A percentile compares a stretch with the other conserved stretches of the same genome.
phyloP scores from a whole-genome alignment of 1,140 invertebrate species.

The Bombus waltoni region DNA sequence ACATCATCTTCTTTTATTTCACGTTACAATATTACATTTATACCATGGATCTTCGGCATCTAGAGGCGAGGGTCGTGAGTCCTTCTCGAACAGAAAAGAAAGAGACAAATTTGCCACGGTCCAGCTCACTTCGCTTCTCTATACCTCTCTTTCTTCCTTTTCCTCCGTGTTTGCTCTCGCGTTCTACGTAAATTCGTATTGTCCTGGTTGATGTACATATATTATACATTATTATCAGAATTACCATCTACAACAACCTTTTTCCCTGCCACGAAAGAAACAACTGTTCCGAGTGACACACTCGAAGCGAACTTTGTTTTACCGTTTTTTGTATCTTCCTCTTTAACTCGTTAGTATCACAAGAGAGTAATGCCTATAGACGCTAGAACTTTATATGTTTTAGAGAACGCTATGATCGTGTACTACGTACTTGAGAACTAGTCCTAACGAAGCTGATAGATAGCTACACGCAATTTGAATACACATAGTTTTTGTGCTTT shows the following conservation, averaged over 20 bases:
- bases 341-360: conserved; percentile 74
- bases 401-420: conserved; percentile 63
- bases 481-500: conserved; percentile 44
- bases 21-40: conserved; percentile 62
- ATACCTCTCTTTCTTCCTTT: neutral
- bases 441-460: conserved; percentile 39
- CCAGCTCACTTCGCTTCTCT: conserved; percentile 20
- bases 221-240: conserved; percentile 16
- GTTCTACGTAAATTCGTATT: conserved; percentile 39
- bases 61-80: conserved; percentile 57
- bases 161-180: conserved; percentile 6
- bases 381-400: conserved; percentile 51
- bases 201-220: conserved; percentile 24
- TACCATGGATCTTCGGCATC: conserved; percentile 51
- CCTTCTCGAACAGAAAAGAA: conserved; percentile 20
- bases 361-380: conserved; percentile 62
- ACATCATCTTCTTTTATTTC: conserved; percentile 63
- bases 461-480: conserved; percentile 6
- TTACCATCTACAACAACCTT: neutral
- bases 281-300: conserved; percentile 34
- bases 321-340: conserved; percentile 45
- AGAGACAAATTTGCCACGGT: conserved; percentile 9
- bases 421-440: conserved; percentile 27
- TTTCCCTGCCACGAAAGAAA: conserved; percentile 16
- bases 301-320: conserved; percentile 70